Conservation (phyloP, 2,113 vertebrate genomes). For the Acrocephalus kingi region DNA sequence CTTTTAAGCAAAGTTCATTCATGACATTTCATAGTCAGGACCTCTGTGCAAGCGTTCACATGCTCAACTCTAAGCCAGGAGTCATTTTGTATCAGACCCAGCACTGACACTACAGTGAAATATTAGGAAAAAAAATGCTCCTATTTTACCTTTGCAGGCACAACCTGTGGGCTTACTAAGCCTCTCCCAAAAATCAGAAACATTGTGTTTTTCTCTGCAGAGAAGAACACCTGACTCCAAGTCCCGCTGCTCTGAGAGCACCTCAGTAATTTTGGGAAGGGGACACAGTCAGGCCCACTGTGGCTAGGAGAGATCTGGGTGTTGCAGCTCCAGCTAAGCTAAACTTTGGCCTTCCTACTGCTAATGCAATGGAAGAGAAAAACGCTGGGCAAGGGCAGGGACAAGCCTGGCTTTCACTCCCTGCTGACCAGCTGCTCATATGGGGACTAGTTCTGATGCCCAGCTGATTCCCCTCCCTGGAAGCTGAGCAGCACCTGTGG, state of each 20-base stretch:
- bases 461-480: not conserved
- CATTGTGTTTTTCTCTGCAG: not conserved
- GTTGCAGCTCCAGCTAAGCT: not conserved
- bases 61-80: not conserved
- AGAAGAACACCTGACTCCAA: not conserved
- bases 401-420: not conserved
- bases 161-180: not conserved
- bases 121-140: not conserved
- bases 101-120: not conserved
- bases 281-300: not conserved
- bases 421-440: not conserved
- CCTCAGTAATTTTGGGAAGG: not conserved
- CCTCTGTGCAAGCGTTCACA: not conserved
- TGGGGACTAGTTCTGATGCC: not conserved
- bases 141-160: not conserved
- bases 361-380: not conserved
- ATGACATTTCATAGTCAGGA: not conserved
- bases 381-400: not conserved
- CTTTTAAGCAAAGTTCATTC: constrained; percentile 31
- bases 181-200: not conserved
- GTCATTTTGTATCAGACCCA: not conserved
- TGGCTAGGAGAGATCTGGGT: not conserved
- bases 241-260: not conserved
- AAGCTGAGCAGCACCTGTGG: not conserved
- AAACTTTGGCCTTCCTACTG: not conserved